Base-by-base conservation (phyloP, 2,113 vertebrate species). In the Nothocercus julius region DNA sequence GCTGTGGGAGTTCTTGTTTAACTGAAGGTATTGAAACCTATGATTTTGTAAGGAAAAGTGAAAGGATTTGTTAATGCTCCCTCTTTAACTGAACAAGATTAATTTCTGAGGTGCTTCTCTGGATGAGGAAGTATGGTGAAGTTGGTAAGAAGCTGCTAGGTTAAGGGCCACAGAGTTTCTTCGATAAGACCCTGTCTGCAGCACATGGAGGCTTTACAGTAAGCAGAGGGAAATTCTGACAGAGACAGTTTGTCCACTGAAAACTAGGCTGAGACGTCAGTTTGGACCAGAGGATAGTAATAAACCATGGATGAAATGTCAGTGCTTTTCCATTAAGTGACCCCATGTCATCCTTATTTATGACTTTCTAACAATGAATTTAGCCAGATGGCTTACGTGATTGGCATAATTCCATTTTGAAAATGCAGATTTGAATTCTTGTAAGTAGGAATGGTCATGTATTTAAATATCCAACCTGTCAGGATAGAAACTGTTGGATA, bases 271-370 rank as follows among this genome's bases (percentile, higher is more conserved):
- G 73, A 87, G 66, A 92, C 73, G 90, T 80, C 59, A 54, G 40
- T 80, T 92, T 84, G 78, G 74, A 90, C 86, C 49, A 69, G 67
- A 85, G 67, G 49, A 79, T 7, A 67, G 54, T 38, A 90, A 90
- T 90, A 87, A 94, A 93, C 67, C 27, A 59, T 38, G 70, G 84
- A 95, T 77, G 49, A 93, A 92, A 87, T 85, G 62, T 84, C 80
- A 76, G 25, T 79, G 77, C 69, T 47, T 80, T 89, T 82, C 67
- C 58, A 70, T 85, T 90, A 94, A 72, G 47, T 87, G 81, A 80
- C 73, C 66, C 83, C 3, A 3, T 36, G 69, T 73, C 83, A 93
- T 82, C 63, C 74, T 92, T 89, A 87, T 92, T 96, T 93, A 84
- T 0, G 3, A 76, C 68, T 87, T 94, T 80, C 62, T 85, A 90